phyloP scores from a whole-genome alignment of 1,140 invertebrate genomes.

The Eciton burchellii region DNA sequence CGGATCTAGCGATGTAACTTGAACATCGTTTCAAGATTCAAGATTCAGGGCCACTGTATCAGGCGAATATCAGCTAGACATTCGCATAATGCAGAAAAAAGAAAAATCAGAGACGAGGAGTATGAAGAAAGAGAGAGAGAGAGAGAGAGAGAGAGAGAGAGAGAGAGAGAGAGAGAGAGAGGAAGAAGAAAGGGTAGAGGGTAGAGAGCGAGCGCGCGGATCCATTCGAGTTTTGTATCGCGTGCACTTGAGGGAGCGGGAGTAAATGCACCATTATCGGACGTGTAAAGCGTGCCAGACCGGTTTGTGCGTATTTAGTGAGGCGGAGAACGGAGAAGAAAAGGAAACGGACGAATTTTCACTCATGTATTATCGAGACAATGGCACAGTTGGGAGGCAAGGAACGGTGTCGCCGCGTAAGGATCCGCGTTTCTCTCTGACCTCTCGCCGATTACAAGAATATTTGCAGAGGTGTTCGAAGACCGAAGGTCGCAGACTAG shows the following conservation, averaged over 20 bases:
- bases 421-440: slow-evolving; percentile 24
- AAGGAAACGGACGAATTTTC: slow-evolving; percentile 19
- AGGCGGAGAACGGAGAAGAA: neutral
- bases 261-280: slow-evolving; percentile 53
- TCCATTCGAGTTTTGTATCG: slow-evolving; percentile 24
- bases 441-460: slow-evolving; percentile 4
- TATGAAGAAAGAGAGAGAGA: neutral
- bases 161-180: slow-evolving; percentile 5
- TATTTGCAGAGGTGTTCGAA: neutral
- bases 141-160: neutral
- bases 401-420: slow-evolving; percentile 38
- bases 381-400: slow-evolving; percentile 28
- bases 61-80: slow-evolving; percentile 6
- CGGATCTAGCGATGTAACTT: neutral
- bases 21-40: slow-evolving; percentile 1
- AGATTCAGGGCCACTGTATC: no score
- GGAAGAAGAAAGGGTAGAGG: neutral
- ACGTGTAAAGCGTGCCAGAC: slow-evolving; percentile 48
- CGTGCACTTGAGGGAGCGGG: slow-evolving; percentile 34
- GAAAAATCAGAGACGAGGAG: neutral
- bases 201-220: slow-evolving; percentile 15
- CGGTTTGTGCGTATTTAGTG: slow-evolving; percentile 43
- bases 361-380: slow-evolving; percentile 38
- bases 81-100: slow-evolving; percentile 41
- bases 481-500: neutral